Evolutionary conservation across 2,888 invertebrate species (phyloP).

Genomic region (Epicampocera succincta): DNA sequence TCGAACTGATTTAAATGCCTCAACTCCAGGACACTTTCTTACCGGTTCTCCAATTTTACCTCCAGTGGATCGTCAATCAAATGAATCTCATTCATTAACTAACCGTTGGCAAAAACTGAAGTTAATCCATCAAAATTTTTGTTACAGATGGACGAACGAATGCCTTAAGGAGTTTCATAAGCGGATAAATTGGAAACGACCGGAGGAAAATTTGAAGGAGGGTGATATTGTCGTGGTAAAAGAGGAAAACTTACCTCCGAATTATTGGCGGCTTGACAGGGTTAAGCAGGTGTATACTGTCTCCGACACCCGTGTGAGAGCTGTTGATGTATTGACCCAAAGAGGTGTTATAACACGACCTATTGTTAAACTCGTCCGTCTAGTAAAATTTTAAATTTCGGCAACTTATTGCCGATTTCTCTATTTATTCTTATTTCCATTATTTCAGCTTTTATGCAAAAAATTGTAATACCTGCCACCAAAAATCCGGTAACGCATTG

Average conservation of each 20-base stretch:
- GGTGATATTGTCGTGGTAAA: background rate
- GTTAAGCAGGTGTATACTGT: no score
- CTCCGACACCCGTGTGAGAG: no score
- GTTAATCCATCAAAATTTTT: slow-evolving; percentile 12
- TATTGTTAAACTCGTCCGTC: no score
- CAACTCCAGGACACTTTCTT: slow-evolving; percentile 24
- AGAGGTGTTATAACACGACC: no score
- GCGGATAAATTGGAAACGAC: slow-evolving; percentile 5
- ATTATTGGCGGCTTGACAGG: slow-evolving; percentile 35
- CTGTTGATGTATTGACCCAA: no score
- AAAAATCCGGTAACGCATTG: no score
- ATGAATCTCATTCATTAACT: background rate
- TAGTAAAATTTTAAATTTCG: no score
- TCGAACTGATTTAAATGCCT: slow-evolving; percentile 2
- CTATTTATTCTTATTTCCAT: no score
- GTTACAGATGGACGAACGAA: slow-evolving; percentile 28
- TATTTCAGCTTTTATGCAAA: no score
- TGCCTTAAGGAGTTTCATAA: slow-evolving; percentile 28
- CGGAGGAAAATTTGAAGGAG: background rate
- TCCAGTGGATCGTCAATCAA: background rate
- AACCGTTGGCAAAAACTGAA: slow-evolving; percentile 35
- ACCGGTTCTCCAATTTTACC: slow-evolving; percentile 30
- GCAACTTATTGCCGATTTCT: no score
- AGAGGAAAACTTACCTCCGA: slow-evolving; percentile 30
- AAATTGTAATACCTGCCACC: no score